Percentiles rank a stretch among this genome's conserved stretches.
phyloP scores from a whole-genome alignment of 2,113 vertebrate genomes.

The Nothobranchius furzeri region DNA sequence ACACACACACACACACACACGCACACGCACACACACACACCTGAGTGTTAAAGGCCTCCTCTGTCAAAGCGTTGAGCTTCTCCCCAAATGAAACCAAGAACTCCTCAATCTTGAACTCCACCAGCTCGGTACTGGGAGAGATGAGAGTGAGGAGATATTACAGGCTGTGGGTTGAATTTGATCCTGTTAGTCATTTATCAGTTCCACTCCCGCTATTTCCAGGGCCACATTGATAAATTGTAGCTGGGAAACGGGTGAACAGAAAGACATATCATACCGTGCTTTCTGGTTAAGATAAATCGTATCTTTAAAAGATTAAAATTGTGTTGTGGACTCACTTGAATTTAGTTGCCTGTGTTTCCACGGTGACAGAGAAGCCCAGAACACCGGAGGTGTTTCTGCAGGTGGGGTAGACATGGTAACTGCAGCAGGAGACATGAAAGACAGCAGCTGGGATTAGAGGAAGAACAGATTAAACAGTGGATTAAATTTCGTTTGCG shows the following conservation, averaged over 20 bases:
- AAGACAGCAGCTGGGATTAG: not conserved
- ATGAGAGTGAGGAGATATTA: conserved; percentile 41
- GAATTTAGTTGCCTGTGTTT: conserved; percentile 96
- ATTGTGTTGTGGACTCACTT: conserved; percentile 78
- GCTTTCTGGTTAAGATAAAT: conserved; percentile 52
- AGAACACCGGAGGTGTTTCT: conserved; percentile 95
- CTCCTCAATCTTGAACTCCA: conserved; percentile 95
- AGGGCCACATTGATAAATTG: conserved; percentile 43
- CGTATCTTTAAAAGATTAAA: conserved; percentile 43
- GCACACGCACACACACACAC: conserved; percentile 28
- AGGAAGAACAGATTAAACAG: not conserved
- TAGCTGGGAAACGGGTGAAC: conserved; percentile 43
- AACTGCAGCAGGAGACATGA: conserved; percentile 74
- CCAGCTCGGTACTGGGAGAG: conserved; percentile 88
- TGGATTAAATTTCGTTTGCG: not conserved
- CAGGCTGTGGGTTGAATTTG: conserved; percentile 41
- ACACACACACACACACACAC: not conserved
- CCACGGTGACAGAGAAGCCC: conserved; percentile 95
- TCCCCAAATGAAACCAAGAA: conserved; percentile 90
- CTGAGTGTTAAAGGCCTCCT: conserved; percentile 89
- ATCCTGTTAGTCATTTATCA: conserved; percentile 62
- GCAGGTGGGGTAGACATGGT: conserved; percentile 94
- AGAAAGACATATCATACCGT: conserved; percentile 46
- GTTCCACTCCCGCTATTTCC: conserved; percentile 36
- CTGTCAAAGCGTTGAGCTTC: conserved; percentile 85